Percentiles rank a stretch among this genome's conserved stretches.
Evolutionary conservation across 2,797 vertebrate genomes (phyloP).

Genomic region (Bovichtus diacanthus): DNA sequence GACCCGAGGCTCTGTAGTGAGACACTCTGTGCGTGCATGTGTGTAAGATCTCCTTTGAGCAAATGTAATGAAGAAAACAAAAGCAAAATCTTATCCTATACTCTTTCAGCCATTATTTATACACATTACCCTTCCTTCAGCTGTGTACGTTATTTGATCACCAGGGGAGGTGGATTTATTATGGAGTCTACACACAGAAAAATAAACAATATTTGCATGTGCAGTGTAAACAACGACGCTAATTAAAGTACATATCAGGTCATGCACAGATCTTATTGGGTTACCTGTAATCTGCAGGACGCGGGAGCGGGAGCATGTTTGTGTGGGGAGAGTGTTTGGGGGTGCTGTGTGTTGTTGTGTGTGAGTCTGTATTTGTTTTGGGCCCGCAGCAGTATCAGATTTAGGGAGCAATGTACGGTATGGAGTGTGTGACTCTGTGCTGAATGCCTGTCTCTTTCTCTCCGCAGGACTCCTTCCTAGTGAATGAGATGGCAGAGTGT

Average conservation of each 20-base stretch:
- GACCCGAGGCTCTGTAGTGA: slow-evolving; percentile 13
- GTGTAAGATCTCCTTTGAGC: slow-evolving; percentile 10
- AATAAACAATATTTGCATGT: not conserved
- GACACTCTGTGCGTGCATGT: slow-evolving; percentile 12
- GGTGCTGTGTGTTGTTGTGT: slow-evolving; percentile 4
- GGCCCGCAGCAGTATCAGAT: not conserved
- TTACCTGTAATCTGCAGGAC: slow-evolving; percentile 58
- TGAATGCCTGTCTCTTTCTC: slow-evolving; percentile 23
- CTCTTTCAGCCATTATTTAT: not conserved
- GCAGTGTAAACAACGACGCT: slow-evolving; percentile 16
- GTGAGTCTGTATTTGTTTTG: slow-evolving; percentile 26
- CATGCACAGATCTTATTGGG: slow-evolving; percentile 43
- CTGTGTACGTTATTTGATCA: not conserved
- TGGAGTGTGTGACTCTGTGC: not conserved
- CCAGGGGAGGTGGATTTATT: not conserved
- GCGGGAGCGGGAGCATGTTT: slow-evolving; percentile 29
- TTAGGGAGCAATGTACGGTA: not conserved
- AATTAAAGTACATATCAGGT: slow-evolving; percentile 49
- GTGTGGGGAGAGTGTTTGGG: slow-evolving; percentile 7
- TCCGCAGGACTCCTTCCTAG: slow-evolving; percentile 73
- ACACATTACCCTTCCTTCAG: not conserved
- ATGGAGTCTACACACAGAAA: not conserved
- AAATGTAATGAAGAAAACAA: not conserved
- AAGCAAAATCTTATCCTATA: not conserved
- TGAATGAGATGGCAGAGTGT: slow-evolving; percentile 88